Conservation (phyloP, 1,140 invertebrate species). For the Patella vulgata region DNA sequence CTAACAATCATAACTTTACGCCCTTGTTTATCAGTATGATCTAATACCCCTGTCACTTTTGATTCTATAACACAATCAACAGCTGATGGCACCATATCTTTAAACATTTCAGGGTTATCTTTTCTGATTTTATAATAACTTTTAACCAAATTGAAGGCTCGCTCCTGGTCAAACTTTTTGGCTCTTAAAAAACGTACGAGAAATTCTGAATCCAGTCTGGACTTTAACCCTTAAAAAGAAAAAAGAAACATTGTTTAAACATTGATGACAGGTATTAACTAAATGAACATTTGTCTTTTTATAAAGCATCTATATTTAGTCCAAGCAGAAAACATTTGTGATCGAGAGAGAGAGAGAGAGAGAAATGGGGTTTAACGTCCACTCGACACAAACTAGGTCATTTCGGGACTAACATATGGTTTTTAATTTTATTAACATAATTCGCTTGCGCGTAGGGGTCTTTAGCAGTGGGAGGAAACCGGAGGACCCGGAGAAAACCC, state of each 20-base stretch:
- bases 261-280: too few species aligned
- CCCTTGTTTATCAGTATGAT: conserved; percentile 79
- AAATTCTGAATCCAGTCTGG: conserved; percentile 77
- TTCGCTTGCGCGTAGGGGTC: too few species aligned
- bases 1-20: conserved; percentile 79
- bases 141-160: conserved; percentile 86
- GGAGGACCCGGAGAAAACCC: too few species aligned
- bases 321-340: too few species aligned
- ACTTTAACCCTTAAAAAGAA: conserved; percentile 43
- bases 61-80: conserved; percentile 79
- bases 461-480: too few species aligned
- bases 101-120: conserved; percentile 77
- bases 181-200: conserved; percentile 83
- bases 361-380: too few species aligned
- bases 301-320: too few species aligned
- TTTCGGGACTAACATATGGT: too few species aligned
- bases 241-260: conserved; percentile 6
- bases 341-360: too few species aligned
- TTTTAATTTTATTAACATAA: too few species aligned
- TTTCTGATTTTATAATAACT: conserved; percentile 83
- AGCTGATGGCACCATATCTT: conserved; percentile 75
- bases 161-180: conserved; percentile 82
- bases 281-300: too few species aligned
- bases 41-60: conserved; percentile 81
- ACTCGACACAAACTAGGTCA: too few species aligned